These are phyloP conservation scores for Lucilia sericata DNA, from an alignment of 1,140 invertebrate species.

Conservation along the genomic window DNA sequence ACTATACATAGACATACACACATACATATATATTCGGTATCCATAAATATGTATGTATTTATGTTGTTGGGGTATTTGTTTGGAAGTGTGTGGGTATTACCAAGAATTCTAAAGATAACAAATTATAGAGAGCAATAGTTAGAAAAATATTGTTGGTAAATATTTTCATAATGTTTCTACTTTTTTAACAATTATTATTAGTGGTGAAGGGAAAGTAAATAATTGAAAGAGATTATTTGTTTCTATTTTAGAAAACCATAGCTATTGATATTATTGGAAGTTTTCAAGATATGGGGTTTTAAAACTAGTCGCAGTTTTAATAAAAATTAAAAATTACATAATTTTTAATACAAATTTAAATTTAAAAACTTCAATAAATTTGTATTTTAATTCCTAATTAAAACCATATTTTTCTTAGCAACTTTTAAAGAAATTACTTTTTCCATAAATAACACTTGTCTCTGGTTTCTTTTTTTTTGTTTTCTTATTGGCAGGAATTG, in stretches of 20 bases:
- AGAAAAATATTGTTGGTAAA: neutral
- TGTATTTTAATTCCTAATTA: neutral
- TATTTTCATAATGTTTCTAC: neutral
- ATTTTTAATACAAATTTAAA: no score
- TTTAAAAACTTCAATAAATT: no score
- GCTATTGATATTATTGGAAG: no score
- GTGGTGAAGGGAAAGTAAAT: neutral
- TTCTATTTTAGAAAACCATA: no score
- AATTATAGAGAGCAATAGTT: slow-evolving; percentile 11
- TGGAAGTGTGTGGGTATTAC: neutral
- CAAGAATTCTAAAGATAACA: neutral
- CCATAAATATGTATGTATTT: no score
- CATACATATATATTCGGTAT: no score
- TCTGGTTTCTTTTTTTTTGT: neutral
- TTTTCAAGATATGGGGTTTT: no score
- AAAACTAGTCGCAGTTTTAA: no score
- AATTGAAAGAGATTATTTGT: no score
- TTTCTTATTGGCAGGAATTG: slow-evolving; percentile 36
- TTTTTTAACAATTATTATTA: neutral
- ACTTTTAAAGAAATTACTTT: slow-evolving; percentile 4
- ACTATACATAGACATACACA: neutral
- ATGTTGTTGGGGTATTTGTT: no score
- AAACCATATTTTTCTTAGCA: neutral
- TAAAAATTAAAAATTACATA: no score
- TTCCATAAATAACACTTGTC: slow-evolving; percentile 12